Evolutionary conservation across 2,888 invertebrate genomes (phyloP).

Genomic region (Patella depressa): DNA sequence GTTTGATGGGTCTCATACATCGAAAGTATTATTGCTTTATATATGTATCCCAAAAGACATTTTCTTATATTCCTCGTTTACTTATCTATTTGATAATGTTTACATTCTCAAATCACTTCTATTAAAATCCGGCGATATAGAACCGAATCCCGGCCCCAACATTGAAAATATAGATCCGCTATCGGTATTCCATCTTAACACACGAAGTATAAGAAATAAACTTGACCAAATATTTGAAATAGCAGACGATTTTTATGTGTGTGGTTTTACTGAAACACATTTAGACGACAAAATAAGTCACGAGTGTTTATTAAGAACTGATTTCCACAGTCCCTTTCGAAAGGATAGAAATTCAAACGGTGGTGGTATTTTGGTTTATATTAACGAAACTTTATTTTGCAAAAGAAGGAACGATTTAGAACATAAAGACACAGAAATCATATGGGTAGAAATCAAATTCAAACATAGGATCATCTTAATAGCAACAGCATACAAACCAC

Average conservation of each 20-base stretch:
- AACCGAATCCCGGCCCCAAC: no score
- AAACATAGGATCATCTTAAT: neutral
- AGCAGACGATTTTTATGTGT: neutral
- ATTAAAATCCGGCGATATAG: no score
- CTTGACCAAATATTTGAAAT: neutral
- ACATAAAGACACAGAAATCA: neutral
- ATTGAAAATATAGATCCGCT: neutral
- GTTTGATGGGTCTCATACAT: no score
- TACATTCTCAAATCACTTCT: no score
- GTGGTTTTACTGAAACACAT: neutral
- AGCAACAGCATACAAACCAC: neutral
- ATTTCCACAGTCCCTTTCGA: neutral
- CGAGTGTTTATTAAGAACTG: neutral
- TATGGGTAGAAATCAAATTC: neutral
- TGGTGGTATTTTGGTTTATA: neutral
- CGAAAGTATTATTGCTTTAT: no score
- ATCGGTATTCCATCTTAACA: neutral
- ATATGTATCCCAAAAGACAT: no score
- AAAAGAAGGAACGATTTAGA: neutral
- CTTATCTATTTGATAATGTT: no score
- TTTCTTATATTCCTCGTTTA: no score
- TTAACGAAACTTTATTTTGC: neutral
- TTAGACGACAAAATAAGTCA: neutral
- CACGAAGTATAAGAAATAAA: neutral
- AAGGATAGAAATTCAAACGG: neutral